Percentiles rank a stretch among this genome's conserved stretches.
phyloP scores from a whole-genome alignment of 2,888 invertebrate genomes.

The Andrena chrysosceles region DNA sequence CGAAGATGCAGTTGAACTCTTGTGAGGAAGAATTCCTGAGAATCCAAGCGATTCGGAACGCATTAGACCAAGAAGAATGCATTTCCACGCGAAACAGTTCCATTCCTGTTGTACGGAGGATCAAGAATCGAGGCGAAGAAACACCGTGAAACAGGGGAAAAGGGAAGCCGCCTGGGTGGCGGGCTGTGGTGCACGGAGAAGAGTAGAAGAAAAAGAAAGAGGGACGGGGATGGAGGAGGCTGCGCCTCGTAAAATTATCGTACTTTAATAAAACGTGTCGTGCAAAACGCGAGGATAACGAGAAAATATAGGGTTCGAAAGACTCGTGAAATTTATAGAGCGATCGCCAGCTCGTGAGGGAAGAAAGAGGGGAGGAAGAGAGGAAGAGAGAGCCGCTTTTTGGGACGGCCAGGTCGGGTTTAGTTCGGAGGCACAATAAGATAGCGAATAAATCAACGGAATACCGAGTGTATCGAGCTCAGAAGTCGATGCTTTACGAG shows the following conservation, averaged over 20 bases:
- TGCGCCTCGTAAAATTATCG: conserved; percentile 74
- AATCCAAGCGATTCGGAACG: conserved; percentile 25
- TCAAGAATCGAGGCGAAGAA: conserved; percentile 8
- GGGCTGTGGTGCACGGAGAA: conserved; percentile 23
- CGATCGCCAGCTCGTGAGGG: conserved; percentile 61
- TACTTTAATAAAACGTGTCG: conserved; percentile 77
- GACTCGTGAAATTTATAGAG: conserved; percentile 76
- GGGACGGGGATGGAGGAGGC: conserved; percentile 46
- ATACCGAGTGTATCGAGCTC: conserved; percentile 60
- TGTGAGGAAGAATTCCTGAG: background rate
- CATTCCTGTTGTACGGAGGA: background rate
- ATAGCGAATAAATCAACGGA: conserved; percentile 72
- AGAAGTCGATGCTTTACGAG: conserved; percentile 57
- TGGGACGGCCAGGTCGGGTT: conserved; percentile 63
- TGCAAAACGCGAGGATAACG: conserved; percentile 76
- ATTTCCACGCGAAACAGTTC: conserved; percentile 40
- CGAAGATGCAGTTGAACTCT: too few relatives aligned
- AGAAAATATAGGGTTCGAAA: conserved; percentile 76
- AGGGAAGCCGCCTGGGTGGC: conserved; percentile 41
- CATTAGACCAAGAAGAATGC: conserved; percentile 45
- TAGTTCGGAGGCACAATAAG: conserved; percentile 70
- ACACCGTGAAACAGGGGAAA: conserved; percentile 46
- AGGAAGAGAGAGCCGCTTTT: conserved; percentile 58
- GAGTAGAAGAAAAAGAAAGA: conserved; percentile 29
- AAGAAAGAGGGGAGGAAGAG: background rate